A percentile compares a stretch with the other conserved stretches of the same genome.
phyloP scores from a whole-genome alignment of 2,888 invertebrate genomes.

The Ischnura elegans region DNA sequence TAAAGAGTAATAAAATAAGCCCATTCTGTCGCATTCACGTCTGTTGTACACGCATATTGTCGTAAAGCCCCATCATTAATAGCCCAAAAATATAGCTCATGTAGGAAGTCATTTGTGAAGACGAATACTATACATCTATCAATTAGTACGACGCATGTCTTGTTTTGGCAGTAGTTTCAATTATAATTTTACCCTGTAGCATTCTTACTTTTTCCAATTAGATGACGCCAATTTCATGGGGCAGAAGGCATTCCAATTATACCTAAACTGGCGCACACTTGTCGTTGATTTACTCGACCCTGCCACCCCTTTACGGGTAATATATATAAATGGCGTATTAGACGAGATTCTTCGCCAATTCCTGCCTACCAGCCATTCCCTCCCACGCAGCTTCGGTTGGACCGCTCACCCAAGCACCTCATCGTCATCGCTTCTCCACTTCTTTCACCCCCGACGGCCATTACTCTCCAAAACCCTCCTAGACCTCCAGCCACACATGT shows the following conservation, averaged over 20 bases:
- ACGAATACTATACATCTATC: too few relatives aligned
- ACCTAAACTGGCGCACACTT: neutral
- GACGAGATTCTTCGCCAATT: neutral
- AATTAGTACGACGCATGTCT: too few relatives aligned
- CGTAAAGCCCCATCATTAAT: too few relatives aligned
- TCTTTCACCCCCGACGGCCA: neutral
- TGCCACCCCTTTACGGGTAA: neutral
- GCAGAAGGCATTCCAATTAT: neutral
- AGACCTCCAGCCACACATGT: neutral
- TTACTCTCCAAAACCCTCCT: neutral
- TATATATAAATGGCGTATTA: neutral
- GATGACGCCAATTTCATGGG: too few relatives aligned
- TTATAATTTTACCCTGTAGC: too few relatives aligned
- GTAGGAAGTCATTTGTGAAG: too few relatives aligned
- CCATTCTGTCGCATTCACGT: too few relatives aligned
- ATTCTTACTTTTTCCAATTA: neutral
- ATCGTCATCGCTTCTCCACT: neutral
- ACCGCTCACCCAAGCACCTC: neutral
- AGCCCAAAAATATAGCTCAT: too few relatives aligned
- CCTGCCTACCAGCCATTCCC: neutral
- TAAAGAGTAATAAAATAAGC: too few relatives aligned
- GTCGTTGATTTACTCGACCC: neutral
- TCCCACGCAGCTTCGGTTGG: neutral
- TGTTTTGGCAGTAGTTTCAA: too few relatives aligned
- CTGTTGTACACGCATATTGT: too few relatives aligned